phyloP scores from a whole-genome alignment of 2,797 vertebrate genomes.

The Limosa lapponica region DNA sequence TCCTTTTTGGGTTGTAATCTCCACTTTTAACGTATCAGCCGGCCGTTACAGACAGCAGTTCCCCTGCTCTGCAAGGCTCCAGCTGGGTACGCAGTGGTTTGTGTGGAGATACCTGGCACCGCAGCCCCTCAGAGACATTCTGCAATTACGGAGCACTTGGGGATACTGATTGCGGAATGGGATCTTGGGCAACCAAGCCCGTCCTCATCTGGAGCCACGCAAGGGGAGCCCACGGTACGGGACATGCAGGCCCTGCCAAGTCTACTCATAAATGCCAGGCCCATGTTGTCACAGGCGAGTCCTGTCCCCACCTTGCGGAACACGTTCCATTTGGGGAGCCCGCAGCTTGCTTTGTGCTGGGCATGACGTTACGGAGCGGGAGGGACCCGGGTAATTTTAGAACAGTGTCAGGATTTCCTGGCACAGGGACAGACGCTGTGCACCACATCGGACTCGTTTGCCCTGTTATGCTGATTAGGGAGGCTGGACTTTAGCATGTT shows the following conservation, averaged over 20 bases:
- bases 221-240: accelerated
- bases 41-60: background rate
- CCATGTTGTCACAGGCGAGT: accelerated
- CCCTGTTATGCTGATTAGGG: background rate
- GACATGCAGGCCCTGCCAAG: accelerated
- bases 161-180: accelerated
- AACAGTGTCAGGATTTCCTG: background rate
- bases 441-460: accelerated
- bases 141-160: background rate
- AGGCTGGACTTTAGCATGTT: background rate
- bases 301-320: background rate
- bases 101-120: accelerated
- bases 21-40: background rate
- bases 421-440: background rate
- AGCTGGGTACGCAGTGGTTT: background rate
- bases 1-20: background rate
- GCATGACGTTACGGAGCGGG: accelerated
- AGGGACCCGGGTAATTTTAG: background rate
- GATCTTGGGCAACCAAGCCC: no score
- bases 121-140: background rate
- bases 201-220: no score
- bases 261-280: background rate
- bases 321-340: background rate
- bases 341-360: background rate
- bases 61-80: background rate